These are phyloP conservation scores for Plagodis dolabraria DNA, from an alignment of 2,888 invertebrate genomes.

Conservation along the genomic window DNA sequence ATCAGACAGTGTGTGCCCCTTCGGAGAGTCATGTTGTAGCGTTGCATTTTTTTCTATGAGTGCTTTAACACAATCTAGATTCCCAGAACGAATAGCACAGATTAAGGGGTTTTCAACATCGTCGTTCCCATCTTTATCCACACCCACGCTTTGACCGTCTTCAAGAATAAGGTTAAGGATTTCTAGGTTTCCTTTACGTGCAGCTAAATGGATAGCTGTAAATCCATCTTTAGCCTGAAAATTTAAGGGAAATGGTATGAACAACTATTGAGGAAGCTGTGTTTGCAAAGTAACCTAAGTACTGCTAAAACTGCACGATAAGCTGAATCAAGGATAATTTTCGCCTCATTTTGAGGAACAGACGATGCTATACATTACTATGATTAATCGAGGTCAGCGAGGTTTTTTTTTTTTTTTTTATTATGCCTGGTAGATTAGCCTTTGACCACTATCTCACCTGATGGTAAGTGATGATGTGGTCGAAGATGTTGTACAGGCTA, in stretches of 20 bases:
- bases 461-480: too few species aligned
- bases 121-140: slow-evolving; percentile 55
- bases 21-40: not conserved
- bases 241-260: not conserved
- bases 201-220: slow-evolving; percentile 72
- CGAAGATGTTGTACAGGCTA: too few species aligned
- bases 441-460: too few species aligned
- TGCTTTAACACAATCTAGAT: slow-evolving; percentile 60
- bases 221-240: slow-evolving; percentile 38
- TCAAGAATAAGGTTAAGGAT: slow-evolving; percentile 70
- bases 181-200: slow-evolving; percentile 63
- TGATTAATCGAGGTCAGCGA: too few species aligned
- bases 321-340: too few species aligned
- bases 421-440: too few species aligned
- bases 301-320: too few species aligned
- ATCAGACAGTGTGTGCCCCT: not conserved
- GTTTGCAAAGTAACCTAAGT: too few species aligned
- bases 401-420: too few species aligned
- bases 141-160: slow-evolving; percentile 43
- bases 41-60: slow-evolving; percentile 69
- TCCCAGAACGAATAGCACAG: slow-evolving; percentile 61
- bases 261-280: too few species aligned
- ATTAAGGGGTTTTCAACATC: slow-evolving; percentile 71
- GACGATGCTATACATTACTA: too few species aligned
- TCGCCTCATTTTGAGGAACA: too few species aligned